phyloP scores from a whole-genome alignment of 2,888 invertebrate genomes.

The Pycnomerus fuliginosus region DNA sequence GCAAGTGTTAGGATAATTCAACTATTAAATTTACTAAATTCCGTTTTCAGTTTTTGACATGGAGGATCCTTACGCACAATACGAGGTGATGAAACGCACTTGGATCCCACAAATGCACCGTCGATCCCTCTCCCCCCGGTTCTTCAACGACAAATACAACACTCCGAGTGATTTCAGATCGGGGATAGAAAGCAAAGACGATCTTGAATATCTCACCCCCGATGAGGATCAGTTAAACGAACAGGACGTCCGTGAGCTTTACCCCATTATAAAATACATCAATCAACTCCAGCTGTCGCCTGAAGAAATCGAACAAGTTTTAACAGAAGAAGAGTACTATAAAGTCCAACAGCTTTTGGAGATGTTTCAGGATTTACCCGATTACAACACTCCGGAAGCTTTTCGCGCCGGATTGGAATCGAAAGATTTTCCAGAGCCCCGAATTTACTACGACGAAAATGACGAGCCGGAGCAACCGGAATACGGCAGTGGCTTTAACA shows the following conservation, averaged over 20 bases:
- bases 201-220: slow-evolving; percentile 25
- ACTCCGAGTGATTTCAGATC: slow-evolving; percentile 47
- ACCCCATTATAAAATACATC: too few species aligned
- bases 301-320: too few species aligned
- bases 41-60: slow-evolving; percentile 48
- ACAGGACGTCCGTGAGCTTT: too few species aligned
- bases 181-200: slow-evolving; percentile 44
- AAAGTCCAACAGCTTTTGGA: neutral
- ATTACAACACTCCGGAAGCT: slow-evolving; percentile 54
- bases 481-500: slow-evolving; percentile 44
- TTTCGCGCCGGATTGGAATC: slow-evolving; percentile 53
- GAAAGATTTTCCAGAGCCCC: slow-evolving; percentile 54
- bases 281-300: too few species aligned
- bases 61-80: slow-evolving; percentile 47
- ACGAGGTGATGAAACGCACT: slow-evolving; percentile 38
- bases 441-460: slow-evolving; percentile 60
- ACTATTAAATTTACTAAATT: too few species aligned
- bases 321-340: neutral
- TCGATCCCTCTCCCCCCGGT: slow-evolving; percentile 34
- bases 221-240: too few species aligned
- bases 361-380: slow-evolving; percentile 18
- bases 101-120: slow-evolving; percentile 51
- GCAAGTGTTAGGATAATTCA: too few species aligned
- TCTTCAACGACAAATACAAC: slow-evolving; percentile 47
- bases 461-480: slow-evolving; percentile 43